phyloP scores from a whole-genome alignment of 2,797 vertebrate genomes.

The Synanceia verrucosa region DNA sequence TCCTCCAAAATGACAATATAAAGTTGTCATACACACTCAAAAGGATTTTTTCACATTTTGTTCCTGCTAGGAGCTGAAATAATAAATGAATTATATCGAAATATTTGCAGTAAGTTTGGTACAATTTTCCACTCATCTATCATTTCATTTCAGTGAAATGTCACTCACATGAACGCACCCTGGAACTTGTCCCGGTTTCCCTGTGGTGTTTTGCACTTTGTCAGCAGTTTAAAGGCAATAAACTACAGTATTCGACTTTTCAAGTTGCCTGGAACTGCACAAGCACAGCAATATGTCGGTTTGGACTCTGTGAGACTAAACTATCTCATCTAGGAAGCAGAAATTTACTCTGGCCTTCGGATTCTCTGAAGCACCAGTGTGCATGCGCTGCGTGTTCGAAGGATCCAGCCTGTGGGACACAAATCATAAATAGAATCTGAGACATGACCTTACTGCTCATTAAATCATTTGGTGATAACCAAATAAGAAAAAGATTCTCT shows the following conservation, averaged over 20 bases:
- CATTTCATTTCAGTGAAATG: background rate
- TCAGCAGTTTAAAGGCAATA: slow-evolving; percentile 1
- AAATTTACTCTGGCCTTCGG: background rate
- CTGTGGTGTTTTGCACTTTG: background rate
- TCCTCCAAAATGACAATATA: background rate
- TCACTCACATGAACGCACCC: background rate
- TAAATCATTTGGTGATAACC: background rate
- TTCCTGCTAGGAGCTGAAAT: background rate
- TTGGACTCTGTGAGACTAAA: background rate
- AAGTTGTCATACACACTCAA: background rate
- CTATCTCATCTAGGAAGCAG: background rate
- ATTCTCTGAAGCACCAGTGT: background rate
- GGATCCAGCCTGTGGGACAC: slow-evolving; percentile 7
- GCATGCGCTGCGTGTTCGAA: background rate
- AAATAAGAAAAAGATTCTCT: background rate
- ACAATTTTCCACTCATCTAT: background rate
- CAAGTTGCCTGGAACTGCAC: background rate
- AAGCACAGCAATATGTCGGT: background rate
- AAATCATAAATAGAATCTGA: slow-evolving; percentile 16
- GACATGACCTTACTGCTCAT: background rate
- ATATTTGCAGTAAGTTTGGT: background rate
- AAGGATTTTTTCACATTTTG: background rate
- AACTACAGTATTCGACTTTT: slow-evolving; percentile 3
- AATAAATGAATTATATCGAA: background rate
- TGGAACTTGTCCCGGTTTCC: background rate